These are phyloP conservation scores for Scolopax bukidnonensis DNA, from an alignment of 2,797 vertebrate species.

Conservation along the genomic window DNA sequence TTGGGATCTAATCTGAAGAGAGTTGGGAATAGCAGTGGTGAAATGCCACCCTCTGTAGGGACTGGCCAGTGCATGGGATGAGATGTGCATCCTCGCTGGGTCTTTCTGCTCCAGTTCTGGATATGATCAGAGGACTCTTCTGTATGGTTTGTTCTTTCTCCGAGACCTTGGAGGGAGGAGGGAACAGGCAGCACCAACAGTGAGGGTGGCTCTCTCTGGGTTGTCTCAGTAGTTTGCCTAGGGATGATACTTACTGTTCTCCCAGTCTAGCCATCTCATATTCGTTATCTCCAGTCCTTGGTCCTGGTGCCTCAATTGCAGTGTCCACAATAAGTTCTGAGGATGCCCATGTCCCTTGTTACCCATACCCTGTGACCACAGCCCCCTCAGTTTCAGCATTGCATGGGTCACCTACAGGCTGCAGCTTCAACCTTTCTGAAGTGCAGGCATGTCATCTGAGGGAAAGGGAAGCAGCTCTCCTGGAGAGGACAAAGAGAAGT, in stretches of 20 bases:
- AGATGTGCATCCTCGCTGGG: neutral
- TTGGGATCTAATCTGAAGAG: neutral
- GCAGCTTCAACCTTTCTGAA: neutral
- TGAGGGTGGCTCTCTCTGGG: neutral
- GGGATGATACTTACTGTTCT: neutral
- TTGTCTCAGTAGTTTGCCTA: neutral
- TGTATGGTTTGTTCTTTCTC: neutral
- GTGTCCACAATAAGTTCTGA: neutral
- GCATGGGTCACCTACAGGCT: neutral
- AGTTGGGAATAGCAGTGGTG: neutral
- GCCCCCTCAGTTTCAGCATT: fast-evolving
- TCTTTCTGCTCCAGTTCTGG: neutral
- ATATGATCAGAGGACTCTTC: neutral
- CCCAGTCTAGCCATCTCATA: neutral
- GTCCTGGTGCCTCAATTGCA: neutral
- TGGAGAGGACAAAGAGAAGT: neutral
- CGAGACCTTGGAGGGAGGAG: neutral
- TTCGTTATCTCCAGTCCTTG: neutral
- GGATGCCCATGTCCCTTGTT: neutral
- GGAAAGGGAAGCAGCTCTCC: neutral
- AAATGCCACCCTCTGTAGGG: neutral
- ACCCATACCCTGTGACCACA: neutral
- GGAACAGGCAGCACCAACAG: neutral
- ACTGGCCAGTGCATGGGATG: fast-evolving
- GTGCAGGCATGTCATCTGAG: neutral